Evolutionary conservation across 2,797 vertebrate species (phyloP).

Genomic region (Sebastes kiyomatsui): DNA sequence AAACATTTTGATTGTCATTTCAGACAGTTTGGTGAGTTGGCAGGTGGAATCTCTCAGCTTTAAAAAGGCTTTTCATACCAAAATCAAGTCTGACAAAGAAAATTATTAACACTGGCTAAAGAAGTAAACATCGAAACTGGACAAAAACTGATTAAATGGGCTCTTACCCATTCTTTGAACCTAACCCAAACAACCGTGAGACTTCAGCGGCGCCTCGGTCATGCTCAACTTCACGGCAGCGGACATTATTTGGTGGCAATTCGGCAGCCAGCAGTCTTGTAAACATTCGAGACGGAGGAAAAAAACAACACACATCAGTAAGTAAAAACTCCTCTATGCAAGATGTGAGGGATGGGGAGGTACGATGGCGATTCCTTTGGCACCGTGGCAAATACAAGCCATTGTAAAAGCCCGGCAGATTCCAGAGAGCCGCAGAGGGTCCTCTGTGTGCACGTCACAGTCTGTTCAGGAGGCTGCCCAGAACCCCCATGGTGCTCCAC

Average conservation of each 20-base stretch:
- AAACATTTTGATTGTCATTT: constrained; percentile 37
- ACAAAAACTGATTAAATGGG: constrained; percentile 58
- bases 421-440: constrained; percentile 83
- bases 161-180: constrained; percentile 57
- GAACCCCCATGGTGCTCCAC: constrained; percentile 52
- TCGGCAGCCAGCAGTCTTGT: constrained; percentile 47
- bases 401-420: constrained; percentile 96
- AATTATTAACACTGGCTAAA: constrained; percentile 23
- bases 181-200: constrained; percentile 31
- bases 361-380: constrained; percentile 60
- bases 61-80: constrained; percentile 38
- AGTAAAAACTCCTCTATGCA: constrained; percentile 52
- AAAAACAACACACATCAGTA: constrained; percentile 34
- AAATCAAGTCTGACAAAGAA: constrained; percentile 42
- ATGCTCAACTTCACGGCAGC: constrained; percentile 19
- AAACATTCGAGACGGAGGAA: constrained; percentile 34
- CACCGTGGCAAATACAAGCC: constrained; percentile 94
- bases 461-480: constrained; percentile 49
- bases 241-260: constrained; percentile 15
- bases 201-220: constrained; percentile 20
- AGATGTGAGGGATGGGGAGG: constrained; percentile 37
- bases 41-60: constrained; percentile 21
- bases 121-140: constrained; percentile 12
- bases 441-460: constrained; percentile 64
- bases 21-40: constrained; percentile 17